Conservation (phyloP, 2,797 vertebrate species). For the Sebastiscus albofasciatus region DNA sequence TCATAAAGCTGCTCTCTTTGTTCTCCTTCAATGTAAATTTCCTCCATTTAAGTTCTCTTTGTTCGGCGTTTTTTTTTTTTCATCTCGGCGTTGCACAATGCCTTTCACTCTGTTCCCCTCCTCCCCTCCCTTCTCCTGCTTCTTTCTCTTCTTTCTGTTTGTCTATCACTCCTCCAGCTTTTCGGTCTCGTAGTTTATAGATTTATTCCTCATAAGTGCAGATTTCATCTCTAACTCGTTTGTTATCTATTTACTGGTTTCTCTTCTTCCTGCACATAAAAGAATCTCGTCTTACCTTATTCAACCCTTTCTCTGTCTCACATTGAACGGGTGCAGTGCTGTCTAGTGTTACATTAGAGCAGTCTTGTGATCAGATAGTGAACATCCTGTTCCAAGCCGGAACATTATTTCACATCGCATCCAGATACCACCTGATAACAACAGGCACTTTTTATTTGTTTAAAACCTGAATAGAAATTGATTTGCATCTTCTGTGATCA, state of each 20-base stretch:
- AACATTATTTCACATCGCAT: not conserved
- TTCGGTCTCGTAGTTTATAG: not conserved
- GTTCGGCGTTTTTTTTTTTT: not conserved
- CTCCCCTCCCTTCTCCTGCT: not conserved
- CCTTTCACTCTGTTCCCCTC: not conserved
- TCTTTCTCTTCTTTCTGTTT: not conserved
- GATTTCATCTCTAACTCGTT: not conserved
- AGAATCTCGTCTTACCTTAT: not conserved
- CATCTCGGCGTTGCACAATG: not conserved
- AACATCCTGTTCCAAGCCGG: not conserved
- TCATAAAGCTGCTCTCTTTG: not conserved
- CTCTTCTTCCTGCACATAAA: not conserved
- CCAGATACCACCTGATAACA: not conserved
- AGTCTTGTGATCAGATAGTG: slow-evolving; percentile 10
- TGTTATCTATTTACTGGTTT: not conserved
- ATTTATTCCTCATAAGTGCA: not conserved
- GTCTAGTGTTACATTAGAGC: slow-evolving; percentile 5
- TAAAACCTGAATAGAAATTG: no score
- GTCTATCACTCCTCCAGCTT: not conserved
- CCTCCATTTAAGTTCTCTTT: slow-evolving; percentile 10
- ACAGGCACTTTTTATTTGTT: no score
- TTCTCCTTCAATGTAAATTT: slow-evolving; percentile 18
- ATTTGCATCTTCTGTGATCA: no score
- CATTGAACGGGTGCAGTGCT: not conserved
- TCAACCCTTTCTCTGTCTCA: not conserved